These are phyloP conservation scores for Manis crassicaudata DNA, from an alignment of 2,797 vertebrate genomes.

Conservation along the genomic window DNA sequence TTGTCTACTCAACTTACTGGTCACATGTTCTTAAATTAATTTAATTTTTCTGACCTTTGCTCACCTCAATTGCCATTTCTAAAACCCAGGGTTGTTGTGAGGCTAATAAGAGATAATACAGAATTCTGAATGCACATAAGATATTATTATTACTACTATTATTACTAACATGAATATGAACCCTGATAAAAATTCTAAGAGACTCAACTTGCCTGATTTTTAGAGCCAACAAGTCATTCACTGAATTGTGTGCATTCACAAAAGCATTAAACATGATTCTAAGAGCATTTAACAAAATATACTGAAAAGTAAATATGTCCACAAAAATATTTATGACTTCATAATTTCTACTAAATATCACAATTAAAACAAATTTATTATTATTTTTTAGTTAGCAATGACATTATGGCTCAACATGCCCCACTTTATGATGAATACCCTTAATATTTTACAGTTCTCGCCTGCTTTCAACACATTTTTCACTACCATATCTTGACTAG, in stretches of 20 bases:
- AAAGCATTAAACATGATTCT: conserved; percentile 44
- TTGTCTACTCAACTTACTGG: conserved; percentile 44
- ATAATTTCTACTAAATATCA: not conserved
- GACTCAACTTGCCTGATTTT: not conserved
- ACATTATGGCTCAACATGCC: conserved; percentile 10
- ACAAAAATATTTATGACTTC: conserved; percentile 52
- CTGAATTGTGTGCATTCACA: not conserved
- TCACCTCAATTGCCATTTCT: conserved; percentile 44
- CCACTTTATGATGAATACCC: conserved; percentile 44
- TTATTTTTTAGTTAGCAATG: conserved; percentile 54
- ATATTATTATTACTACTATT: not conserved
- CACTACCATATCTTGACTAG: not conserved
- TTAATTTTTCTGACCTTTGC: conserved; percentile 58
- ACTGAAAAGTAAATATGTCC: conserved; percentile 48
- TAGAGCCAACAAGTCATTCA: not conserved
- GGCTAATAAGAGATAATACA: conserved; percentile 1
- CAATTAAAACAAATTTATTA: conserved; percentile 33
- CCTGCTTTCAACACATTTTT: conserved; percentile 55
- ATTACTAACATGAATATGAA: not conserved
- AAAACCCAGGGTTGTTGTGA: conserved; percentile 40
- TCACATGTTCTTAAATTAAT: conserved; percentile 59
- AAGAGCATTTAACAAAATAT: conserved; percentile 31
- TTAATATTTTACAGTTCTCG: conserved; percentile 46
- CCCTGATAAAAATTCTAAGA: not conserved
- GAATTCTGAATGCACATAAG: not conserved